Percentiles rank a stretch among this genome's conserved stretches.
Evolutionary conservation across 2,113 vertebrate species (phyloP).

Genomic region (Indri indri): DNA sequence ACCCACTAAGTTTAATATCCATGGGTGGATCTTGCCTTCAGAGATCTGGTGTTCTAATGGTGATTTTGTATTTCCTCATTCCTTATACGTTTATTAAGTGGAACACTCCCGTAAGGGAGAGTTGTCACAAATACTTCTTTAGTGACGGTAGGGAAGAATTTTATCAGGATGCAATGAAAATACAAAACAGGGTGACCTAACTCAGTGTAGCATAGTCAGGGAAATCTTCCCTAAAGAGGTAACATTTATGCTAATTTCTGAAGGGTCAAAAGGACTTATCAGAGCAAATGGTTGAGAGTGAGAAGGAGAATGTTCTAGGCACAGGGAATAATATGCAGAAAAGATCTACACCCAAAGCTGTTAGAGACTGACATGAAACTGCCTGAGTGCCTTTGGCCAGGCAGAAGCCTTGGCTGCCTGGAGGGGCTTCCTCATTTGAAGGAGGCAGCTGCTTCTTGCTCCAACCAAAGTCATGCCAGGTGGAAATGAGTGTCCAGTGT

Average conservation of each 20-base stretch:
- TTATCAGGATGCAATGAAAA: slow-evolving; percentile 21
- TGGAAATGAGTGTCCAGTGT: background rate
- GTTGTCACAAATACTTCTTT: slow-evolving; percentile 31
- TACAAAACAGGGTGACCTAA: background rate
- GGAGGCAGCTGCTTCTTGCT: background rate
- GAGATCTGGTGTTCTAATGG: background rate
- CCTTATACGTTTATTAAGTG: background rate
- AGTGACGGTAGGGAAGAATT: slow-evolving; percentile 21
- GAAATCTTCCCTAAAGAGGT: background rate
- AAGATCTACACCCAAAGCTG: background rate
- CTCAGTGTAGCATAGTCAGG: background rate
- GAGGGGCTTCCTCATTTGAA: background rate
- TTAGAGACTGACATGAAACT: background rate
- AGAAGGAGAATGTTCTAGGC: background rate
- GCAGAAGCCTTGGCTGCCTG: background rate
- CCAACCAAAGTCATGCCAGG: background rate
- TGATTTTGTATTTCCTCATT: slow-evolving; percentile 48
- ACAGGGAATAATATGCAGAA: background rate
- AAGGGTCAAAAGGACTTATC: background rate
- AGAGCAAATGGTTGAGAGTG: background rate
- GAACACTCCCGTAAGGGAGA: slow-evolving; percentile 28
- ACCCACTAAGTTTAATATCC: background rate
- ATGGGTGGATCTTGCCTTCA: background rate
- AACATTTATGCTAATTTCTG: background rate
- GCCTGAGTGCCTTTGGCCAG: background rate